These are phyloP conservation scores for Thera obeliscata DNA, from an alignment of 2,888 invertebrate species.

Conservation along the genomic window DNA sequence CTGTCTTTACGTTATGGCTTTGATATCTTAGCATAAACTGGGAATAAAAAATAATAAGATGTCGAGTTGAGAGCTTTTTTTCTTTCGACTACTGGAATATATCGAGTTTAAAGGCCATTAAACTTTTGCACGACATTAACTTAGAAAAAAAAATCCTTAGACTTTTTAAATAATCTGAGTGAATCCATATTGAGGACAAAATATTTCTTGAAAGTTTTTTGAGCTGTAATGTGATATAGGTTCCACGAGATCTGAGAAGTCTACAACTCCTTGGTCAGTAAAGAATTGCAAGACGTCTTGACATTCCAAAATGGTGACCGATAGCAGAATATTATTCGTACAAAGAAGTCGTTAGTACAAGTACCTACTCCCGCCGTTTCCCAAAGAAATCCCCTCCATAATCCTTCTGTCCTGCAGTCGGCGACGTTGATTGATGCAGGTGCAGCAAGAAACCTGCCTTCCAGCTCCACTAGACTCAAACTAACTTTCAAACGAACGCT, in stretches of 20 bases:
- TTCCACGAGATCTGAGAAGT: too few relatives aligned
- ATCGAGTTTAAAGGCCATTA: too few relatives aligned
- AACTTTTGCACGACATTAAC: too few relatives aligned
- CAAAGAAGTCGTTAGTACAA: constrained; percentile 50
- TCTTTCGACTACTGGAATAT: background rate
- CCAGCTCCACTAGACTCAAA: constrained; percentile 38
- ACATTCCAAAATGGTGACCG: too few relatives aligned
- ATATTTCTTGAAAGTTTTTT: too few relatives aligned
- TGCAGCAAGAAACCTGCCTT: constrained; percentile 69
- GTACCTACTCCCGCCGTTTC: constrained; percentile 28
- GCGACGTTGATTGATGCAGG: constrained; percentile 80
- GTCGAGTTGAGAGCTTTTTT: background rate
- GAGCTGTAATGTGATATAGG: too few relatives aligned
- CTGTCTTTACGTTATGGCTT: background rate
- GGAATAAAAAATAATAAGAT: background rate
- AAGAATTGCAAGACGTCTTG: too few relatives aligned
- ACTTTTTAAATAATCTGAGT: too few relatives aligned
- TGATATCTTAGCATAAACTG: background rate
- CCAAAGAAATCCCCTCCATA: constrained; percentile 46
- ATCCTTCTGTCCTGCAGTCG: constrained; percentile 60
- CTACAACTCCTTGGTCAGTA: too few relatives aligned
- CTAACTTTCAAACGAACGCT: constrained; percentile 38
- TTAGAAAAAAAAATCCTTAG: too few relatives aligned
- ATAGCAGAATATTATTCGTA: background rate
- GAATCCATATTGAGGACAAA: too few relatives aligned